Evolutionary conservation across 2,888 invertebrate genomes (phyloP).

Genomic region (Trissoscelio sp.): DNA sequence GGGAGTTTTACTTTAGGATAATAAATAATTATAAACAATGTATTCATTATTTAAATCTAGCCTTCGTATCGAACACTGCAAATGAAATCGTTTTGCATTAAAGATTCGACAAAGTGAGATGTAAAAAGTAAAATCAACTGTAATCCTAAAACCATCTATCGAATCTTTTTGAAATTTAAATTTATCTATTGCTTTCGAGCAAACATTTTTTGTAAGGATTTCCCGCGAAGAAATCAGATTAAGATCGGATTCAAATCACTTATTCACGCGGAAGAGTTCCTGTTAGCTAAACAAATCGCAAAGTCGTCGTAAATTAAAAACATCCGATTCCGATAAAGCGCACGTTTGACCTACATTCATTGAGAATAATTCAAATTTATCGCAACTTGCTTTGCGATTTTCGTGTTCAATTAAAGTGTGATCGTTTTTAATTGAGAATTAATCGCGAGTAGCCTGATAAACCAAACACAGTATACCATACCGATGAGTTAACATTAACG

Average conservation of each 20-base stretch:
- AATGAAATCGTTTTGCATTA: too few relatives aligned
- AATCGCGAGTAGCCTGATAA: background rate
- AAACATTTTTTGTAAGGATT: background rate
- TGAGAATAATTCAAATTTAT: slow-evolving; percentile 17
- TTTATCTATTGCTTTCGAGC: too few relatives aligned
- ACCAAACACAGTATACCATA: background rate
- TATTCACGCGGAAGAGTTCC: slow-evolving; percentile 5
- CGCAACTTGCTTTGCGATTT: slow-evolving; percentile 1
- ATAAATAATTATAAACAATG: too few relatives aligned
- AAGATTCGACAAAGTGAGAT: background rate
- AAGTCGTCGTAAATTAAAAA: slow-evolving; percentile 17
- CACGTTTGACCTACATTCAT: slow-evolving; percentile 34
- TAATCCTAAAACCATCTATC: too few relatives aligned
- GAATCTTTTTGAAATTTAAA: too few relatives aligned
- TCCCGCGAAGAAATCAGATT: background rate
- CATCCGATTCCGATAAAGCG: slow-evolving; percentile 15
- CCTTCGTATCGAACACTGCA: too few relatives aligned
- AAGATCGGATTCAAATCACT: background rate
- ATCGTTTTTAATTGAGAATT: background rate
- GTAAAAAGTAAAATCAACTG: too few relatives aligned
- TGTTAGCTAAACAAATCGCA: slow-evolving; percentile 20
- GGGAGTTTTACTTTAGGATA: too few relatives aligned
- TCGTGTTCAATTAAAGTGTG: background rate
- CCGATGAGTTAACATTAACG: background rate
- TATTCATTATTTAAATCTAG: too few relatives aligned